These are phyloP conservation scores for Chalcosyrphus nemorum DNA, from an alignment of 2,888 invertebrate genomes.

Conservation along the genomic window DNA sequence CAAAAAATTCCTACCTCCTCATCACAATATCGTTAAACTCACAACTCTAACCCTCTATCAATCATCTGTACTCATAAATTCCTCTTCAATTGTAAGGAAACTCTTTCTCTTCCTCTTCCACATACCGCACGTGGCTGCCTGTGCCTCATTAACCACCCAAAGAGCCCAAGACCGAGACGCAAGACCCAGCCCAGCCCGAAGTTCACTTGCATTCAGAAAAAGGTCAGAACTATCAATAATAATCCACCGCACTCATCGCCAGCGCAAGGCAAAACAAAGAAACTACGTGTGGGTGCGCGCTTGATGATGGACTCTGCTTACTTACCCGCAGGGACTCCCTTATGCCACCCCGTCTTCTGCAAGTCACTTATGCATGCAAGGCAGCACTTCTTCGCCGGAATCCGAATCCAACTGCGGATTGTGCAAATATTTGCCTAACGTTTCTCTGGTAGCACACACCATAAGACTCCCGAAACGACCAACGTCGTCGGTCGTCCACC, in stretches of 20 bases:
- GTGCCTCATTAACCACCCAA: conserved; percentile 57
- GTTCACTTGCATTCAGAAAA: conserved; percentile 49
- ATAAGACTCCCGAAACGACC: not conserved
- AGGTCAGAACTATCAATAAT: conserved; percentile 64
- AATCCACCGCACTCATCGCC: conserved; percentile 10
- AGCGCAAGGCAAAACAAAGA: conserved; percentile 2
- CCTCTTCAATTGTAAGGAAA: not conserved
- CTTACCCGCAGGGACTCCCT: conserved; percentile 8
- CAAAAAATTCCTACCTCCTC: too few species aligned
- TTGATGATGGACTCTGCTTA: conserved; percentile 14
- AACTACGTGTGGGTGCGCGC: conserved; percentile 51
- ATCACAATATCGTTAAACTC: not conserved
- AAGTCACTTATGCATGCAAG: conserved; percentile 50
- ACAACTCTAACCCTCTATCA: too few species aligned
- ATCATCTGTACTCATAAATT: not conserved
- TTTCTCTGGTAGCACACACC: conserved; percentile 28
- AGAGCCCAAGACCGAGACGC: not conserved
- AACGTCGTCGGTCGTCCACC: not conserved
- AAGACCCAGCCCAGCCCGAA: not conserved
- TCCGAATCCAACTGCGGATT: conserved; percentile 53
- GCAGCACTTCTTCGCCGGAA: conserved; percentile 58
- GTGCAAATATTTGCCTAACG: conserved; percentile 62
- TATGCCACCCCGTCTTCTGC: conserved; percentile 40
- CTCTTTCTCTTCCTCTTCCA: not conserved
- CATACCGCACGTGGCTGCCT: not conserved